Evolutionary conservation across 1,140 invertebrate species (phyloP), one percentile per base, ranked within the genome.

Genomic region (Brachionus plicatilis): DNA sequence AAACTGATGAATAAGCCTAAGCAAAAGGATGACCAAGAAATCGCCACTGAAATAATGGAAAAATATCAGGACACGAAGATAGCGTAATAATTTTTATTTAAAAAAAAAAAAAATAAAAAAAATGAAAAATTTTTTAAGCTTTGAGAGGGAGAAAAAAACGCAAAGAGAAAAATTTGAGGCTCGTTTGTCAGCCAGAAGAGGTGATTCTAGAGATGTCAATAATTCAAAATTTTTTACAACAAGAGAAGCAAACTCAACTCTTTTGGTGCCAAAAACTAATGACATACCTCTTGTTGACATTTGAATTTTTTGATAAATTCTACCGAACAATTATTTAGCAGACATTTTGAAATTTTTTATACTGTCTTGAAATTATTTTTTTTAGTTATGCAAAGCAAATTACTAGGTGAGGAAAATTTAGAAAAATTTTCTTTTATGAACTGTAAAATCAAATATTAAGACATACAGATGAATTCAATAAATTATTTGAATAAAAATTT

Each of bases 21-120:
- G 3, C 79, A 60, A 65, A 82, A 82, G 41, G 65, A 82, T 68
- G 79, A 82, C 6, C 50, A 82, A 60, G 50, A 65, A 27, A 65
- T 82, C 6, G 79, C 53, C 12, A 33, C 29, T 65, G 79, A 82
- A 66, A 82, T 82, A 82, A 65, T 82, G n/a, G 79, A 82, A 8
- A 82, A 60, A 5, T 65, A 65, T 17, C 79, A 68, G 11, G 79
- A 82, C 4, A 43, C 79, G 14, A 82, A 20, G 33, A 33, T 65
- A 3, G 79, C 79, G 79, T 82, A 82, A 82, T 37, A 7, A 37
- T 6, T 0, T 17, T 53, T n/a, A 56, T 27, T 17, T n/a, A n/a
- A n/a, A n/a, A n/a, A n/a, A n/a, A n/a, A n/a, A n/a, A n/a, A n/a
- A n/a, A n/a, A n/a, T n/a, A n/a, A n/a, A n/a, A n/a, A n/a, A n/a